A percentile compares a stretch with the other conserved stretches of the same genome.
These are phyloP conservation scores for Aldrovandia affinis DNA, from an alignment of 2,797 vertebrate genomes.

Conservation along the genomic window DNA sequence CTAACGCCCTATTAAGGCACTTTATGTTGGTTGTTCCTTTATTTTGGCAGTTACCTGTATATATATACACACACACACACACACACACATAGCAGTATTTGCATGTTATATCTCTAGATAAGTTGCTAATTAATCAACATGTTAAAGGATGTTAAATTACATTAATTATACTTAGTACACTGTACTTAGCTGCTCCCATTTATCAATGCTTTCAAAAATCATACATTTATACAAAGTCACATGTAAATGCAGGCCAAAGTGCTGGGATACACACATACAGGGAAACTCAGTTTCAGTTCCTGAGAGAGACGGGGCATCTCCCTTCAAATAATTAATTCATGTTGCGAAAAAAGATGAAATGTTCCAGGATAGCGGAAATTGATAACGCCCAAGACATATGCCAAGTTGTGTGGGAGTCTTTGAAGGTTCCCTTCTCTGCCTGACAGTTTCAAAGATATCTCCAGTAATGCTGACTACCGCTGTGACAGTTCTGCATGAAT, in stretches of 20 bases:
- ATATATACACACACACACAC: no score
- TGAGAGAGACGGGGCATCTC: constrained; percentile 28
- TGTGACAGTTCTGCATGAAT: constrained; percentile 42
- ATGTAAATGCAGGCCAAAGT: neutral
- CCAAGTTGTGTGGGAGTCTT: constrained; percentile 51
- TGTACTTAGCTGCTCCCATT: no score
- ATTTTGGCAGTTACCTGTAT: no score
- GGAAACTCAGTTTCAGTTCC: constrained; percentile 39
- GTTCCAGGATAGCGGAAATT: constrained; percentile 55
- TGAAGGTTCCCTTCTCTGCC: constrained; percentile 52
- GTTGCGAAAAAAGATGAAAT: constrained; percentile 15
- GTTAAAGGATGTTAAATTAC: no score
- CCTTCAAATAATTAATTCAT: constrained; percentile 27
- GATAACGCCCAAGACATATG: constrained; percentile 55
- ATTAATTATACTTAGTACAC: no score
- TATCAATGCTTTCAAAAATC: no score
- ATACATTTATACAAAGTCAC: neutral
- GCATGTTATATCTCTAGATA: no score
- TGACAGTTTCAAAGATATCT: constrained; percentile 38
- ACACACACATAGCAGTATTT: no score
- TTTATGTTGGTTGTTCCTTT: no score
- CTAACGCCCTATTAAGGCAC: no score
- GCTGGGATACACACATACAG: neutral
- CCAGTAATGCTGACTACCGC: constrained; percentile 52
- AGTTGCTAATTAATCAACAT: no score